Percentiles rank a stretch among this genome's conserved stretches.
Evolutionary conservation across 2,113 vertebrate species (phyloP).

Genomic region (Percina caprodes): DNA sequence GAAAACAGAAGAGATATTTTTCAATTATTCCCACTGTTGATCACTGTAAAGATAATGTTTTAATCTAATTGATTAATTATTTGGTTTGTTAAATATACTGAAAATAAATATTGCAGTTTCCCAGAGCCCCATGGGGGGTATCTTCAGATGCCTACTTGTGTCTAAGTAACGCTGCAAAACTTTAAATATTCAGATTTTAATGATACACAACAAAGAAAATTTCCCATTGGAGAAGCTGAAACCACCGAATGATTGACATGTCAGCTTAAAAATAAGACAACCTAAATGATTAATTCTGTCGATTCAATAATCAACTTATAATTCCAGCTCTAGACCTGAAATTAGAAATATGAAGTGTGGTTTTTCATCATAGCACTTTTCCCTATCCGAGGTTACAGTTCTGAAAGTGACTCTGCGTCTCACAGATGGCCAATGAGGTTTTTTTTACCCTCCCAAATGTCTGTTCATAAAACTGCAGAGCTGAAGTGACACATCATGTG

Average conservation of each 20-base stretch:
- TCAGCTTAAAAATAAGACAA: too few relatives aligned
- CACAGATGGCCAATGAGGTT: slow-evolving; percentile 18
- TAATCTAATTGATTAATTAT: neutral
- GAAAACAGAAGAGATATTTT: neutral
- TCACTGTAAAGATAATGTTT: too few relatives aligned
- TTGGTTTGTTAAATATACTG: neutral
- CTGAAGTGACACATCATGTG: slow-evolving; percentile 14
- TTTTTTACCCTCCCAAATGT: neutral
- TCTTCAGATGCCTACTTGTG: neutral
- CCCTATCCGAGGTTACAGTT: neutral
- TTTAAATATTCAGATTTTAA: neutral
- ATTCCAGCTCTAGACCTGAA: neutral
- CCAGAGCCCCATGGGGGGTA: neutral
- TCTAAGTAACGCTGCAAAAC: neutral
- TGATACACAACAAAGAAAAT: neutral
- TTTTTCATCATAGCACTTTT: neutral
- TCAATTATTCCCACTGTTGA: too few relatives aligned
- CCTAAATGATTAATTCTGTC: neutral
- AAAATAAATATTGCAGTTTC: neutral
- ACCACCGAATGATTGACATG: neutral
- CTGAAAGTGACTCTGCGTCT: slow-evolving; percentile 12
- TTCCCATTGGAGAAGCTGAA: neutral
- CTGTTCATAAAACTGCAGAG: slow-evolving; percentile 10
- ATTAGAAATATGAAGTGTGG: neutral
- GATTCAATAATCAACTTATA: neutral